phyloP scores from a whole-genome alignment of 1,140 invertebrate genomes.

The Helicoverpa armigera region DNA sequence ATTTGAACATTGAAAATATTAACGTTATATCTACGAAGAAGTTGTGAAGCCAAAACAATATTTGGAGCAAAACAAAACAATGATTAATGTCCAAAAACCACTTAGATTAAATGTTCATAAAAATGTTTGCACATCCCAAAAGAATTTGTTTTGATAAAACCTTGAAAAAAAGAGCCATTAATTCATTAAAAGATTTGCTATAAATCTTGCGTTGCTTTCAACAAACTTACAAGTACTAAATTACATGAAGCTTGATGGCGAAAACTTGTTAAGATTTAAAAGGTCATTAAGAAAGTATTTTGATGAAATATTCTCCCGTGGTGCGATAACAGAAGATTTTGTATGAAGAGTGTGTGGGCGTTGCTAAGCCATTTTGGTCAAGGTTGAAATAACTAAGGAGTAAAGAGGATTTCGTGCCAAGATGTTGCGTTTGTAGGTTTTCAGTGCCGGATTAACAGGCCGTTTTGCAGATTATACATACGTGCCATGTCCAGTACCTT shows the following conservation, averaged over 20 bases:
- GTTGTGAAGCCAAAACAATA: not conserved
- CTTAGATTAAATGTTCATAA: too few relatives aligned
- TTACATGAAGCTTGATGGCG: not conserved
- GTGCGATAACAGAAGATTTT: too few relatives aligned
- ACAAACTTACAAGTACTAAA: not conserved
- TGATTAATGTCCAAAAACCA: too few relatives aligned
- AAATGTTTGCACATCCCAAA: too few relatives aligned
- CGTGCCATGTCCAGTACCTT: too few relatives aligned
- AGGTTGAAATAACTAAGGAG: not conserved
- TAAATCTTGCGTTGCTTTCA: not conserved
- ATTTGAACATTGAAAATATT: constrained; percentile 8
- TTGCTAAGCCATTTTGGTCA: not conserved
- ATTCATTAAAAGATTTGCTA: not conserved
- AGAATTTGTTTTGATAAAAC: too few relatives aligned
- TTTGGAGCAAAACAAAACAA: too few relatives aligned
- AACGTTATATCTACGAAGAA: not conserved
- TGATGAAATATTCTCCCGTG: not conserved
- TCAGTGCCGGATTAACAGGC: too few relatives aligned
- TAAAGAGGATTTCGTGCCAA: not conserved
- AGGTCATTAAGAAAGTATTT: not conserved
- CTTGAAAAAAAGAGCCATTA: not conserved
- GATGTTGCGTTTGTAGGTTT: not conserved
- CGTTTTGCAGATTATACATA: too few relatives aligned
- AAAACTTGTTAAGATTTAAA: constrained; percentile 4
- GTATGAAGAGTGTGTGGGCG: not conserved